Conservation (phyloP, 2,113 vertebrate species). For the Gadus macrocephalus region DNA sequence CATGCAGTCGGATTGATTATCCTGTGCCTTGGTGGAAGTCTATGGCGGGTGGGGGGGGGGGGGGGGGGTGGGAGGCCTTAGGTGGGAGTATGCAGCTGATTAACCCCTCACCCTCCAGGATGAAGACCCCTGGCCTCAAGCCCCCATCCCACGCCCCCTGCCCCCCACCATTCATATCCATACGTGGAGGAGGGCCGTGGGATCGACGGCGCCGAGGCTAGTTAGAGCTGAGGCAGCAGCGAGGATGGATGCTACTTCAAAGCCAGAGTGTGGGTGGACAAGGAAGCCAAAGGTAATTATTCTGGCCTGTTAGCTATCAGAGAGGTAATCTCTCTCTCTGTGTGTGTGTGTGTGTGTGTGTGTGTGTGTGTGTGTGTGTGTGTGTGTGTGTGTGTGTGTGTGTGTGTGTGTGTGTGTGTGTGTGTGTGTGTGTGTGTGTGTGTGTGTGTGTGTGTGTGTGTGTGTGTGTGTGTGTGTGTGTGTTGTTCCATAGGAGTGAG, state of each 20-base stretch:
- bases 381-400: no score
- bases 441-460: no score
- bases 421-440: slow-evolving; percentile 32
- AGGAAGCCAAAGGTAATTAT: slow-evolving; percentile 65
- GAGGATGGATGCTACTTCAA: slow-evolving; percentile 46
- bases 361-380: no score
- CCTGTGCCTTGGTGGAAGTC: slow-evolving; percentile 16
- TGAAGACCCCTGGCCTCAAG: background rate
- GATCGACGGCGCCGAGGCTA: slow-evolving; percentile 56
- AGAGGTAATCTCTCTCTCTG: slow-evolving; percentile 44
- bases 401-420: no score
- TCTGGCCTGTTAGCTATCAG: slow-evolving; percentile 37
- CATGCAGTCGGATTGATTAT: slow-evolving; percentile 36
- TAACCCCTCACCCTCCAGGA: slow-evolving; percentile 21
- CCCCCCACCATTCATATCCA: slow-evolving; percentile 15
- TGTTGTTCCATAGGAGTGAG: no score
- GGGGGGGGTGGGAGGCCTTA: background rate
- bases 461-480: no score
- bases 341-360: slow-evolving; percentile 24
- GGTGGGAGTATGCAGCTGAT: slow-evolving; percentile 17
- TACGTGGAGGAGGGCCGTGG: slow-evolving; percentile 44
- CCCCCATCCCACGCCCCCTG: slow-evolving; percentile 6
- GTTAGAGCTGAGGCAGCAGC: slow-evolving; percentile 42
- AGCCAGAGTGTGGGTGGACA: slow-evolving; percentile 59
- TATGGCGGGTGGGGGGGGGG: background rate